Evolutionary conservation across 2,888 invertebrate genomes (phyloP), one percentile per base, ranked within the genome.

Genomic region (Geophilus truncorum): DNA sequence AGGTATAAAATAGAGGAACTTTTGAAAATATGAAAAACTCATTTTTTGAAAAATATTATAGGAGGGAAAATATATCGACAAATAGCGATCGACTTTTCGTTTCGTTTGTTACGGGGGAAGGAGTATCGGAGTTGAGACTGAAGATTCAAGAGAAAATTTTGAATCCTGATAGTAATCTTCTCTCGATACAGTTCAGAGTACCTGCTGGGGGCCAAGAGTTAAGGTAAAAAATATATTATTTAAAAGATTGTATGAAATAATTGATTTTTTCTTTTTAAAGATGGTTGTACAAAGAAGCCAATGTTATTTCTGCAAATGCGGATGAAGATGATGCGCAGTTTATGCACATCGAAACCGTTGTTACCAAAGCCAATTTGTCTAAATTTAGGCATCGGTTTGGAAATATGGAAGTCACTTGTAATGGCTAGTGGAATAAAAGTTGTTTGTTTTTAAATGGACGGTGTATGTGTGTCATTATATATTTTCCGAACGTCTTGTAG

Each of bases 281-380:
- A 18, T 93, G 92, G 92, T 85, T 93, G 25, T 90, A 91, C 83
- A 91, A 91, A 84, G 90, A 92, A 85, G 88, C 91, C 0, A 90
- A 91, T 0, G 91, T 93, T 2, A 87, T 88, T 1, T 85, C 87
- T 18, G 87, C 88, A 1, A 84, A 85, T 40, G 88, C 89, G 3
- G 91, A 91, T n/a, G 21, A 18, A n/a, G 6, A 3, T 3, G 57
- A 79, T n/a, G 1, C 57, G 12, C 79, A 79, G 18, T 79, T 79
- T 23, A n/a, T 36, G 5, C 15, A 77, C 12, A 28, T 77, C 32
- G 2, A 18, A 1, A 77, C 77, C 3, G 30, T 32, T 32, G 12
- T 77, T 6, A 32, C 77, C n/a, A 36, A 77, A 77, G 77, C 30
- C 2, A 32, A 7, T 77, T 77, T 77, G 18, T n/a, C 77, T 3